Percentiles rank a stretch among this genome's conserved stretches.
phyloP scores from a whole-genome alignment of 2,888 invertebrate species.

The Sminthurinus aureus region DNA sequence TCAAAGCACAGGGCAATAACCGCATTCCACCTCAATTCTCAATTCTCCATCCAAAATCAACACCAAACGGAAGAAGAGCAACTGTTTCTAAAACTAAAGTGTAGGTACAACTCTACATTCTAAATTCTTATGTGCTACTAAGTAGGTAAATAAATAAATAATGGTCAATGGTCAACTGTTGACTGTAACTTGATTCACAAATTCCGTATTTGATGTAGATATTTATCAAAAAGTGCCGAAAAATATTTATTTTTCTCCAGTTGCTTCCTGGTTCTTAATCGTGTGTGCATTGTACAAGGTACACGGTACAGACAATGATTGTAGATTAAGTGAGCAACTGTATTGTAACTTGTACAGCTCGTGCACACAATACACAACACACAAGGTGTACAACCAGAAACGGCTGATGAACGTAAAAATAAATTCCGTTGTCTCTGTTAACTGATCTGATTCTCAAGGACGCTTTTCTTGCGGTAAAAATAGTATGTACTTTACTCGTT shows the following conservation, averaged over 20 bases:
- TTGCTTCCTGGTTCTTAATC: neutral
- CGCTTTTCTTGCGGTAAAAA: neutral
- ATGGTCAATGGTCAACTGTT: neutral
- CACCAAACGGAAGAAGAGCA: too few relatives aligned
- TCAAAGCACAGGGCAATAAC: too few relatives aligned
- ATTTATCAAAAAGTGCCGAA: neutral
- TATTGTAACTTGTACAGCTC: neutral
- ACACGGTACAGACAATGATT: neutral
- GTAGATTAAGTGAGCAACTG: neutral
- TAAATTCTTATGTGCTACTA: too few relatives aligned
- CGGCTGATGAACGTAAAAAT: too few relatives aligned
- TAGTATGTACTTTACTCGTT: neutral
- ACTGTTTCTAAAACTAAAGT: too few relatives aligned
- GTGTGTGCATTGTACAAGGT: neutral
- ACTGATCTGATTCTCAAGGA: constrained; percentile 8
- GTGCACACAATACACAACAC: neutral
- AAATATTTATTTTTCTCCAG: neutral
- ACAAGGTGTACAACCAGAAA: too few relatives aligned
- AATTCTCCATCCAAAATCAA: too few relatives aligned
- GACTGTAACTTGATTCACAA: neutral
- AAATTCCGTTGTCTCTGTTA: neutral
- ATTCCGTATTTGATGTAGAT: neutral
- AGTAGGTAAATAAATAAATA: too few relatives aligned
- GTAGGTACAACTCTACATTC: too few relatives aligned
- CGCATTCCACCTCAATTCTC: too few relatives aligned